These are phyloP conservation scores for Ploceus nigricollis DNA, from an alignment of 2,113 vertebrate species.

Conservation along the genomic window DNA sequence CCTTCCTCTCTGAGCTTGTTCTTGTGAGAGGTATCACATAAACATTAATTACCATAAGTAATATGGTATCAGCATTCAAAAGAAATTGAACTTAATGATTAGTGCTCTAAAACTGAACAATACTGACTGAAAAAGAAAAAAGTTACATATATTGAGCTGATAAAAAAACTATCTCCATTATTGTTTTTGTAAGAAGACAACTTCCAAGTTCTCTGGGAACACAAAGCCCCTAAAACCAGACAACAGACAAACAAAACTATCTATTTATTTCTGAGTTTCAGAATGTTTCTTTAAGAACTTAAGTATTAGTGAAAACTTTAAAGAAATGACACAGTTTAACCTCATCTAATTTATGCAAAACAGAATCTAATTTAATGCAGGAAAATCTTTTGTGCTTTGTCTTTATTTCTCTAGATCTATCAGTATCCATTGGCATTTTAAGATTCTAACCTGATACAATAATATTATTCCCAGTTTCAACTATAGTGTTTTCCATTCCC, in stretches of 20 bases:
- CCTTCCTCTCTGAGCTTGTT: neutral
- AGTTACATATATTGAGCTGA: neutral
- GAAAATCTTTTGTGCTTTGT: neutral
- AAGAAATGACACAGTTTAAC: neutral
- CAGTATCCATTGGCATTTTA: neutral
- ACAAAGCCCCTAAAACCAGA: neutral
- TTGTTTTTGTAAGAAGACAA: neutral
- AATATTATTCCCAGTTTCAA: neutral
- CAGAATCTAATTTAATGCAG: neutral
- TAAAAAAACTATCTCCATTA: neutral
- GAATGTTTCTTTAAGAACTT: neutral
- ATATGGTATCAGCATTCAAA: neutral
- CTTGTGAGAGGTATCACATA: neutral
- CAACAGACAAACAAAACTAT: neutral
- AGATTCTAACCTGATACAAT: too few species aligned
- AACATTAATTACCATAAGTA: neutral
- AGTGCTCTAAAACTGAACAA: neutral
- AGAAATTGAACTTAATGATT: neutral
- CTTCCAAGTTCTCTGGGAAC: neutral
- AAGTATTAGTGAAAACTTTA: neutral
- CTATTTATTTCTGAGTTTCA: neutral
- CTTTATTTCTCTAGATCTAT: neutral
- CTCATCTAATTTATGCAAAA: neutral
- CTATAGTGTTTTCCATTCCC: neutral
- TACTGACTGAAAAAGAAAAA: neutral